These are phyloP conservation scores for Callinectes sapidus DNA, from an alignment of 2,888 invertebrate genomes.

Conservation along the genomic window DNA sequence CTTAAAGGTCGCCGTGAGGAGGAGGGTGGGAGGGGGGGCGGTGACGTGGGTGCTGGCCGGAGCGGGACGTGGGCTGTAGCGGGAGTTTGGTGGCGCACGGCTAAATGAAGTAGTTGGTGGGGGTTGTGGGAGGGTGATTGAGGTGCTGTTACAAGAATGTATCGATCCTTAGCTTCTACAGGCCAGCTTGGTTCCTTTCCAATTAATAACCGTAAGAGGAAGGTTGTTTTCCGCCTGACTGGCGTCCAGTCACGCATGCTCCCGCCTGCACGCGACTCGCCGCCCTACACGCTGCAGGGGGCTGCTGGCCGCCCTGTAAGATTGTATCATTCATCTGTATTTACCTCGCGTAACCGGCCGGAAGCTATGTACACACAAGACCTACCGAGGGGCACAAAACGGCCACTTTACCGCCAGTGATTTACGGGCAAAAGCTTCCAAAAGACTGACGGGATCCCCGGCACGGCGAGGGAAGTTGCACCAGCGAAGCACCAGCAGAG, in stretches of 20 bases:
- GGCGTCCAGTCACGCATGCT: constrained; percentile 42
- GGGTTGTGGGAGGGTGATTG: background rate
- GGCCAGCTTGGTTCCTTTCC: constrained; percentile 26
- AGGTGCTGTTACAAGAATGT: constrained; percentile 28
- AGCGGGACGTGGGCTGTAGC: background rate
- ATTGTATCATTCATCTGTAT: constrained; percentile 45
- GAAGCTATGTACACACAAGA: constrained; percentile 53
- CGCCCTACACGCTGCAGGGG: background rate
- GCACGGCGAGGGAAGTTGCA: background rate
- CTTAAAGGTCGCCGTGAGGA: background rate
- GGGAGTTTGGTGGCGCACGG: background rate
- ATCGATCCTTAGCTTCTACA: constrained; percentile 18
- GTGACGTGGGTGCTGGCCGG: background rate
- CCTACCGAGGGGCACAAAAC: constrained; percentile 35
- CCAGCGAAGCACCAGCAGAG: background rate
- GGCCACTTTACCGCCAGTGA: constrained; percentile 27
- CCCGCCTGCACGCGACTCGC: constrained; percentile 35
- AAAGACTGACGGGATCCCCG: background rate
- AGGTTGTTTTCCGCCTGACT: constrained; percentile 43
- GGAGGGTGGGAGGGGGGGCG: background rate
- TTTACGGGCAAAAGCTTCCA: background rate
- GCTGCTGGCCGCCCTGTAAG: background rate
- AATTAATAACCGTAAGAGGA: constrained; percentile 35
- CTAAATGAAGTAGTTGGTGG: background rate
- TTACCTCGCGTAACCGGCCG: constrained; percentile 46